Base-by-base conservation (phyloP, 2,888 invertebrate genomes). In the Calameuta idolon region DNA sequence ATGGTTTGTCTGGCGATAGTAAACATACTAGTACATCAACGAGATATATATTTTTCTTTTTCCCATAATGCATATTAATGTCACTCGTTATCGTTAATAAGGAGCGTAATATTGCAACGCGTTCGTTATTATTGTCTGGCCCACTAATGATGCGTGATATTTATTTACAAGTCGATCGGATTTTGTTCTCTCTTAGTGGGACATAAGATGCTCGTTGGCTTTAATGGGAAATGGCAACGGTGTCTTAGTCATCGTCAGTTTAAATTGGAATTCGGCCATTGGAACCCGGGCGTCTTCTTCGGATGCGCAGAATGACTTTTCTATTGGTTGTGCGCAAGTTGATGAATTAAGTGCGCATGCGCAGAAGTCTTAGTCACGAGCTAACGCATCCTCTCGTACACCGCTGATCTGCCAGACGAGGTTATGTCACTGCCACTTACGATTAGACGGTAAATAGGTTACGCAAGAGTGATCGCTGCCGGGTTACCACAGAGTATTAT, bases 401-500 rank as follows among this genome's bases (percentile, higher is more conserved):
- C 55, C 2, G 55, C 55, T 55, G 55, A 15, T 55, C 23, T 55
- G 55, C 23, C 23, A 68, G 77, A 79, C 82, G 79, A 82, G 85
- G 87, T 88, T 88, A 86, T 88, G 85, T 87, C 88, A 88, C 85
- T 83, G 83, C 85, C 83, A 83, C 83, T 84, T 82, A 55, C 55
- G 55, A 55, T 55, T 9, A 76, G 82, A 82, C 81, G 81, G 85
- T 88, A 89, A 88, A 89, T 89, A 87, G 89, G 87, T 89, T 90
- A 88, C 87, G 89, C 89, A 89, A 90, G 89, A 87, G 85, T 85
- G 86, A 86, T 88, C 86, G 84, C 81, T 71, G 71, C 71, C 71
- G 71, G 31, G 71, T 34, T 30, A 31, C 12, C 33, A 11, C 71
- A 71, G 12, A 23, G 71, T 71, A 71, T 71, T 71, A 23, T 31